Evolutionary conservation across 2,113 vertebrate species (phyloP).

Genomic region (Phylloscopus trochilus): DNA sequence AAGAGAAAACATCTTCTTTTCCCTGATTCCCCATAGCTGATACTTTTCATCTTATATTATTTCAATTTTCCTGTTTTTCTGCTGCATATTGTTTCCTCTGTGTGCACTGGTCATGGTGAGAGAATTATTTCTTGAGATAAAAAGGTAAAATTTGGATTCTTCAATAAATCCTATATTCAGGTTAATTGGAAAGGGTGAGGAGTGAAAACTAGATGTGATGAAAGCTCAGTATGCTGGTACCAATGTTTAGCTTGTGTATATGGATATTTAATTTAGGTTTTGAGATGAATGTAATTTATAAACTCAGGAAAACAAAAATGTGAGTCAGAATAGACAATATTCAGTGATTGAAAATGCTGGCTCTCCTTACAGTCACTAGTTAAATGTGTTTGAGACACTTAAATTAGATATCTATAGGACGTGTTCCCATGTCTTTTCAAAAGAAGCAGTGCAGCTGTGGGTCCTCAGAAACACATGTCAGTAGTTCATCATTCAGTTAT

Average conservation of each 20-base stretch:
- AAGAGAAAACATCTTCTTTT: not conserved
- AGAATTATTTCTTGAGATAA: conserved; percentile 12
- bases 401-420: not conserved
- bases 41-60: not conserved
- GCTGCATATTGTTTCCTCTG: not conserved
- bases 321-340: not conserved
- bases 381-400: not conserved
- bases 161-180: not conserved
- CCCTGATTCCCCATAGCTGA: not conserved
- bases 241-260: not conserved
- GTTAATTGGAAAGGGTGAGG: not conserved
- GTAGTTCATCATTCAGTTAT: not conserved
- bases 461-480: not conserved
- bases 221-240: not conserved
- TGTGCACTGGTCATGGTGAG: not conserved
- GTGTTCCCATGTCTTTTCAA: not conserved
- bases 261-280: not conserved
- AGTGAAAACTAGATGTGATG: not conserved
- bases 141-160: not conserved
- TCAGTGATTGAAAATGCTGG: not conserved
- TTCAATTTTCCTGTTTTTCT: conserved; percentile 8
- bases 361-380: not conserved
- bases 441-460: not conserved
- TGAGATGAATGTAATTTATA: not conserved
- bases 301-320: not conserved